Evolutionary conservation across 2,113 vertebrate species (phyloP).

Genomic region (Sialia sialis): DNA sequence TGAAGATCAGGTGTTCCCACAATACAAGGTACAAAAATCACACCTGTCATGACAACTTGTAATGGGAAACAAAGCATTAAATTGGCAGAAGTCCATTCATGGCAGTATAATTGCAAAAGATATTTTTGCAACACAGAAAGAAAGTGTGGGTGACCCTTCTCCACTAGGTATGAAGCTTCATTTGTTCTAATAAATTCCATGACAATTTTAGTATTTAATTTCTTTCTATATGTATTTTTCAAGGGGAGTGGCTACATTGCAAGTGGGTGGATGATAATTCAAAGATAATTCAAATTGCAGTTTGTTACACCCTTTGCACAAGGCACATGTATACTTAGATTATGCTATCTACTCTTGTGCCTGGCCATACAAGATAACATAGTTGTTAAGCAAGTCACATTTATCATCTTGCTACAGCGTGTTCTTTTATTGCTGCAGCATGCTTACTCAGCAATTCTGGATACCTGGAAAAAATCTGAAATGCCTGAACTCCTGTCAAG

Average conservation of each 20-base stretch:
- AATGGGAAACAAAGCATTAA: not conserved
- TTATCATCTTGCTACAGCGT: not conserved
- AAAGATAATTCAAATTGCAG: not conserved
- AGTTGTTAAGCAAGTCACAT: conserved; percentile 9
- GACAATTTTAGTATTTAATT: not conserved
- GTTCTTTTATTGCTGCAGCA: not conserved
- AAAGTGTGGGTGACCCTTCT: not conserved
- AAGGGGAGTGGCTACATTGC: not conserved
- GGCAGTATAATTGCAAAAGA: not conserved
- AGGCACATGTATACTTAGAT: not conserved
- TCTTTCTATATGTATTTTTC: not conserved
- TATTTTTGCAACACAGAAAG: not conserved
- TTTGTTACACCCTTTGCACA: not conserved
- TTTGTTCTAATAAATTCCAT: not conserved
- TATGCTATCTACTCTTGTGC: not conserved
- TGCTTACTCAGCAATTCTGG: not conserved
- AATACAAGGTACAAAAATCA: not conserved
- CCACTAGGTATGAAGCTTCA: not conserved
- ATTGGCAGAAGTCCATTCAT: not conserved
- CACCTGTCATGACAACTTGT: not conserved
- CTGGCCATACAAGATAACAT: not conserved
- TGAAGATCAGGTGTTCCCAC: not conserved
- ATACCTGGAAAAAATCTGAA: conserved; percentile 12
- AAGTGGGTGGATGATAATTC: not conserved
- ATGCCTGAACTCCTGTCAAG: not conserved